Percentiles rank a stretch among this genome's conserved stretches.
Evolutionary conservation across 2,888 invertebrate genomes (phyloP).

Genomic region (Himalopsyche japonica): DNA sequence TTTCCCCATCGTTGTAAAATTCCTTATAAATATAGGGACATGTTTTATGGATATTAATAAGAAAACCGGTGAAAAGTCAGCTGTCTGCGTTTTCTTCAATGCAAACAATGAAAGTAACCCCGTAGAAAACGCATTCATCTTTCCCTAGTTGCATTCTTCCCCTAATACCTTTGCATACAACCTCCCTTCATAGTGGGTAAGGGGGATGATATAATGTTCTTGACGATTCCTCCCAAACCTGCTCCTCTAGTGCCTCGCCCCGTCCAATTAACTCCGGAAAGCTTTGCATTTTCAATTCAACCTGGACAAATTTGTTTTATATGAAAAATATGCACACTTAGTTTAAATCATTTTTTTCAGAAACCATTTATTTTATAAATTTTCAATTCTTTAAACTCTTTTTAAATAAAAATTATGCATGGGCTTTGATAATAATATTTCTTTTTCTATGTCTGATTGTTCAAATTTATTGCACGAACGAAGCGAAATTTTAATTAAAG

Average conservation of each 20-base stretch:
- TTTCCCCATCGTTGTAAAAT: background rate
- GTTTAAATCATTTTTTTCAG: no score
- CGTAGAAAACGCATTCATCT: constrained; percentile 33
- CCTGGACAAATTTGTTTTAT: background rate
- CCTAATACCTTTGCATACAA: constrained; percentile 7
- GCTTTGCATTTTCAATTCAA: constrained; percentile 34
- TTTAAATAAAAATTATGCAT: no score
- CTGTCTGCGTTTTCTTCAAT: constrained; percentile 19
- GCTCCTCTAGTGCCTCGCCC: constrained; percentile 14
- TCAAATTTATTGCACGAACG: no score
- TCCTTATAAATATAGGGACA: background rate
- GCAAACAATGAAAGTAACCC: constrained; percentile 31
- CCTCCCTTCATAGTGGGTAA: background rate
- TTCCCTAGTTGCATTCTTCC: constrained; percentile 29
- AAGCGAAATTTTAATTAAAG: no score
- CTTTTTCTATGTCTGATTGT: no score
- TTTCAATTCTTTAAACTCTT: no score
- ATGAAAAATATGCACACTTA: background rate
- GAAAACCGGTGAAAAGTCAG: constrained; percentile 28
- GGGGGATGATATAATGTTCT: constrained; percentile 28
- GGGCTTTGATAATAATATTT: no score
- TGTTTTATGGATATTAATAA: constrained; percentile 6
- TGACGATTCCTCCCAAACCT: constrained; percentile 29
- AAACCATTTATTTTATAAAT: no score
- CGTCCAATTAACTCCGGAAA: constrained; percentile 37